Evolutionary conservation across 2,888 invertebrate species (phyloP), one percentile per base, ranked within the genome.

Genomic region (Margaritifera margaritifera): DNA sequence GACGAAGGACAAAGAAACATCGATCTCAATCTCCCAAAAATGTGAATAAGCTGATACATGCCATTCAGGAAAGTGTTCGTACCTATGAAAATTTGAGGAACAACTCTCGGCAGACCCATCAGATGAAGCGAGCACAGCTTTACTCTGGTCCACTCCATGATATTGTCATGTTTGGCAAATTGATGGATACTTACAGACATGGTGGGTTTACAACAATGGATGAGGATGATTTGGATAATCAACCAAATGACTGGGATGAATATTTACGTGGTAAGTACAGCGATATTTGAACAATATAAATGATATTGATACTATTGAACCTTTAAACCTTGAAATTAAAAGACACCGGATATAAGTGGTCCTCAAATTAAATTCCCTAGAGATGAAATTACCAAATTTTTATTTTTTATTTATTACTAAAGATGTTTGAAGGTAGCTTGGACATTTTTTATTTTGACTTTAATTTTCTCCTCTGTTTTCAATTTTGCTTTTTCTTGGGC

Each of bases 81-180:
- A 62, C 73, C 6, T 86, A 80, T 71, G 81, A 85, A 64, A 72
- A 72, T n/a, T 80, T 78, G 54, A 71, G 86, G 31, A 79, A 75
- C 25, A 72, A 76, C 27, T 81, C 84, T 20, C 69, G 84, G 24
- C 79, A 81, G 42, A 62, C 84, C 31, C 81, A 85, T 66, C 83
- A 84, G 64, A 64, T 86, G 51, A 80, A 80, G 63, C 66, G 84
- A 15, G 83, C 84, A n/a, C 82, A 83, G 71, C 79, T 84, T 42
- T 81, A 85, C 69, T 78, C 80, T 1, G 83, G 81, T 63, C 82
- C 82, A 15, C 78, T 81, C 74, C 80, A 81, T 70, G 84, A 86
- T 69, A 76, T 82, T 51, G 80, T 81, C 4, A 74, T 84, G 68
- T 82, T 84, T 74, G 83, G 80, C 68, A 80, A 79, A 61, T 75